Evolutionary conservation across 2,797 vertebrate genomes (phyloP).

Genomic region (Chloroceryle inda): DNA sequence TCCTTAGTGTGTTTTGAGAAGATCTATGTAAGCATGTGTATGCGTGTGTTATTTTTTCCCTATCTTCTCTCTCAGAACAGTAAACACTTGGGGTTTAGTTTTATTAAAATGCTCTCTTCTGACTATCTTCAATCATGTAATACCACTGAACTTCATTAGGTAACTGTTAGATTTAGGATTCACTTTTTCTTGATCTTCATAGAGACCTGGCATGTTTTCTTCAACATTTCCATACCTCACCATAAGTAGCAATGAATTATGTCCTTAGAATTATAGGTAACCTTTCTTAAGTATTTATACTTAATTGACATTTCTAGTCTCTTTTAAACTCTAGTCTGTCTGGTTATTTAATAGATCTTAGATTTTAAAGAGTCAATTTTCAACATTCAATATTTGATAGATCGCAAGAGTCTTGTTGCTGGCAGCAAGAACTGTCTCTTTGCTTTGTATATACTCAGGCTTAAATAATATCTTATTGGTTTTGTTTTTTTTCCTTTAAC

Average conservation of each 20-base stretch:
- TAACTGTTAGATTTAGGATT: background rate
- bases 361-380: constrained; percentile 53
- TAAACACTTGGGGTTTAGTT: background rate
- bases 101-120: background rate
- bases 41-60: background rate
- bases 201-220: background rate
- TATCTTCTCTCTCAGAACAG: background rate
- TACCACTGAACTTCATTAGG: background rate
- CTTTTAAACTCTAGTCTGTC: constrained; percentile 20
- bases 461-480: constrained; percentile 9
- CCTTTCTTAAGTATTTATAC: background rate
- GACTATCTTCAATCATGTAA: background rate
- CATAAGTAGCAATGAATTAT: background rate
- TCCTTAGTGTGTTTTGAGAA: background rate
- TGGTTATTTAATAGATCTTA: constrained; percentile 40
- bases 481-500: constrained; percentile 21
- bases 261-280: constrained; percentile 7
- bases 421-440: constrained; percentile 1
- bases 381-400: constrained; percentile 30
- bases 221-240: background rate
- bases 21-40: background rate
- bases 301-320: constrained; percentile 19
- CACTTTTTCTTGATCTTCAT: background rate
- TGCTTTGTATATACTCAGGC: constrained; percentile 26
- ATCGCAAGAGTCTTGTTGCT: background rate